Conservation (phyloP, 2,113 vertebrate genomes). For the Vicugna pacos region DNA sequence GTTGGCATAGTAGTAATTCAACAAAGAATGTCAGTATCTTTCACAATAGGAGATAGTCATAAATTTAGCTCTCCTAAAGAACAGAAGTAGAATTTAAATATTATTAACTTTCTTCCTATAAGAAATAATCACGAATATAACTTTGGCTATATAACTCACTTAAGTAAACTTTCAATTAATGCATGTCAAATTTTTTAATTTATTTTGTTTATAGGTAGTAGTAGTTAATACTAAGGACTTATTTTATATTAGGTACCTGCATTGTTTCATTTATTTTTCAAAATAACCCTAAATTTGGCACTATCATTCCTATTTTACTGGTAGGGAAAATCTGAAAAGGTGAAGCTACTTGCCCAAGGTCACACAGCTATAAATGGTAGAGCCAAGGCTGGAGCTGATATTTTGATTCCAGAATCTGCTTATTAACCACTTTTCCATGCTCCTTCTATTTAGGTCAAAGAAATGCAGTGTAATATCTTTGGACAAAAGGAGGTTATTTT, state of each 20-base stretch:
- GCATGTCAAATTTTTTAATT: not conserved
- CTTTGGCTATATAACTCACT: conserved; percentile 29
- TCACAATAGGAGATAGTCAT: not conserved
- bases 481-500: conserved; percentile 39
- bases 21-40: conserved; percentile 58
- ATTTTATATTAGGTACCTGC: not conserved
- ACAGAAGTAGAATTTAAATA: conserved; percentile 68
- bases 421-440: not conserved
- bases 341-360: conserved; percentile 12
- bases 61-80: conserved; percentile 41
- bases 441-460: conserved; percentile 40
- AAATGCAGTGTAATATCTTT: conserved; percentile 38
- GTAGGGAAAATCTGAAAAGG: conserved; percentile 5
- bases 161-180: conserved; percentile 51
- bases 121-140: conserved; percentile 58
- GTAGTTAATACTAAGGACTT: not conserved
- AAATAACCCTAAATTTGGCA: conserved; percentile 12
- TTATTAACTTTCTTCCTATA: conserved; percentile 38
- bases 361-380: not conserved
- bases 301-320: conserved; percentile 37
- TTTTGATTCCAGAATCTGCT: conserved; percentile 23
- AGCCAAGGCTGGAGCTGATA: not conserved
- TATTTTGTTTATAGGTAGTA: not conserved
- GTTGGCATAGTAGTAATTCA: conserved; percentile 61
- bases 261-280: conserved; percentile 65